Percentiles rank a stretch among this genome's conserved stretches.
Conservation (phyloP, 2,113 vertebrate genomes). For the Cisticola juncidis region DNA sequence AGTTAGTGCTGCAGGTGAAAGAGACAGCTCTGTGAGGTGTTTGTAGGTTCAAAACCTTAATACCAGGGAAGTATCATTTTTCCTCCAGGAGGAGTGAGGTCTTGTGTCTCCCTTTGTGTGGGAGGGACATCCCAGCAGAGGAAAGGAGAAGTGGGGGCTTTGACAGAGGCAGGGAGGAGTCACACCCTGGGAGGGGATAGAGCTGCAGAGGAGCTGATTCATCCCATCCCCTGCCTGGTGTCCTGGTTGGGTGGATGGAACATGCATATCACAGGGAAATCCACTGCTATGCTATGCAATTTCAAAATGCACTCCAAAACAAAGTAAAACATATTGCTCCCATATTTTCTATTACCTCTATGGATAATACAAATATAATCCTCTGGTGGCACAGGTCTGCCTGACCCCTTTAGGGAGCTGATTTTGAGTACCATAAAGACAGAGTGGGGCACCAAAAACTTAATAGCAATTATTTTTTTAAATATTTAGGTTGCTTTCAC, state of each 20-base stretch:
- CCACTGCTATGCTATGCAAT: background rate
- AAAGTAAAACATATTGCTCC: background rate
- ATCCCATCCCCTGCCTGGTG: background rate
- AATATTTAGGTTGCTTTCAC: background rate
- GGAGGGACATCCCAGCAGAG: background rate
- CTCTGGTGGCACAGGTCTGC: background rate
- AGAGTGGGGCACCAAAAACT: background rate
- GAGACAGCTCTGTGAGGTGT: background rate
- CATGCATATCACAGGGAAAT: background rate
- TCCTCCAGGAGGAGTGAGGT: background rate
- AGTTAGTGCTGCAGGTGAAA: background rate
- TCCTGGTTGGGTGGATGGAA: background rate
- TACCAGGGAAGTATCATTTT: background rate
- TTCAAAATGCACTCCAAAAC: constrained; percentile 21
- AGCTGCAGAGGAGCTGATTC: background rate
- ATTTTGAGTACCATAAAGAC: background rate
- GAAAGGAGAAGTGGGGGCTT: background rate
- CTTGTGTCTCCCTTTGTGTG: background rate
- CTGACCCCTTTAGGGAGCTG: background rate
- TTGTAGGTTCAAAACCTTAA: background rate
- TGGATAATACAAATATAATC: constrained; percentile 5
- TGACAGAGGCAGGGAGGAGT: background rate
- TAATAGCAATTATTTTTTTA: background rate
- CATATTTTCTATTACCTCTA: background rate
- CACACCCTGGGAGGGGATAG: background rate